These are phyloP conservation scores for Otolemur garnettii DNA, from an alignment of 2,113 vertebrate genomes.

Conservation along the genomic window DNA sequence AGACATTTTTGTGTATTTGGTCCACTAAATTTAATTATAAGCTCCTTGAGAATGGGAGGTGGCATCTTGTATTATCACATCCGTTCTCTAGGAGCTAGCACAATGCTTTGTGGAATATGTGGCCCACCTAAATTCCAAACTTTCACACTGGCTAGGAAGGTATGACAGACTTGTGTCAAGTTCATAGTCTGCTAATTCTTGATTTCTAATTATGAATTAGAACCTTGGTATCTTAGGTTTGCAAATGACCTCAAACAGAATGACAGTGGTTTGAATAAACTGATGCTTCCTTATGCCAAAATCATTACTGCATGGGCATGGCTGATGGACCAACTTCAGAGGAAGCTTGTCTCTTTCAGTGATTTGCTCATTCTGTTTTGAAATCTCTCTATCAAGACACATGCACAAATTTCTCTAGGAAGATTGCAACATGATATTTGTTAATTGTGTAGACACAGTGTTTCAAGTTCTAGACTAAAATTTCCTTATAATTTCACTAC, in stretches of 20 bases:
- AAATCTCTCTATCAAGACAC: conserved; percentile 6
- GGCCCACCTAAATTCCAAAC: neutral
- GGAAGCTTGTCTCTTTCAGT: neutral
- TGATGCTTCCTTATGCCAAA: rapidly evolving
- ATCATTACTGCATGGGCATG: neutral
- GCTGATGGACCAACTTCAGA: neutral
- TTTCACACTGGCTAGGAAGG: neutral
- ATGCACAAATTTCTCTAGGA: neutral
- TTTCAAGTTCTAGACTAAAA: conserved; percentile 22
- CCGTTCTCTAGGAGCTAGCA: neutral
- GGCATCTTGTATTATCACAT: neutral
- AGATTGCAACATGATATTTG: neutral
- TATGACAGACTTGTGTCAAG: neutral
- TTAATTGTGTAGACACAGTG: neutral
- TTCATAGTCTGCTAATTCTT: neutral
- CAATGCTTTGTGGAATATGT: neutral
- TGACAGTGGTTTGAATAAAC: neutral
- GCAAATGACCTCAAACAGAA: neutral
- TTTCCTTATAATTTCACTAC: conserved; percentile 67
- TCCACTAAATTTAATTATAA: neutral
- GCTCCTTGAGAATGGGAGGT: neutral
- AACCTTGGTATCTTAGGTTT: neutral
- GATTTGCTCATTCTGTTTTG: neutral
- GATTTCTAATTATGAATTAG: neutral
- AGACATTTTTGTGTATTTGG: neutral